phyloP scores from a whole-genome alignment of 2,888 invertebrate species.

The Oscheius onirici region DNA sequence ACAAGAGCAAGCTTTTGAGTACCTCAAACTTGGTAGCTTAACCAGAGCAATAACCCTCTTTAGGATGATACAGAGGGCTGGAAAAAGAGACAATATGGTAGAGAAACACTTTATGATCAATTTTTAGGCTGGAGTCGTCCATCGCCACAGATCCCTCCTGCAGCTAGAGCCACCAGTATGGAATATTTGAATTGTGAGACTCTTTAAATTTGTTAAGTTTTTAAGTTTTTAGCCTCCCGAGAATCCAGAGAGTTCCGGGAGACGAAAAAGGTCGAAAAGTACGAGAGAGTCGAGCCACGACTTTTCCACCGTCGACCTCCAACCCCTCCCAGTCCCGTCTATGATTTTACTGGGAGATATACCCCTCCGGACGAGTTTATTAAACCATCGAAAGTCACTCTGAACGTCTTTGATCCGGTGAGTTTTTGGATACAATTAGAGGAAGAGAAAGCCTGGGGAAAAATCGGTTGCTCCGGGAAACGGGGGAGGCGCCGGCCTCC shows the following conservation, averaged over 20 bases:
- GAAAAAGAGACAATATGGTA: too few species aligned
- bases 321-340: conserved; percentile 33
- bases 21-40: too few species aligned
- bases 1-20: too few species aligned
- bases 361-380: conserved; percentile 57
- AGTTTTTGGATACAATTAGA: too few species aligned
- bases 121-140: background rate
- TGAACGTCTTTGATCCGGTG: conserved; percentile 52
- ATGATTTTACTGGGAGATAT: conserved; percentile 41
- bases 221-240: too few species aligned
- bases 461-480: too few species aligned
- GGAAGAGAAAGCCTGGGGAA: background rate
- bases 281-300: background rate
- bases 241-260: too few species aligned
- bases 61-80: too few species aligned
- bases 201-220: background rate
- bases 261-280: too few species aligned
- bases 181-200: background rate
- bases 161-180: background rate
- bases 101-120: too few species aligned
- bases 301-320: background rate
- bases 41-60: too few species aligned
- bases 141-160: background rate
- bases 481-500: background rate
- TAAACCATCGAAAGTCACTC: conserved; percentile 46